Evolutionary conservation across 2,113 vertebrate genomes (phyloP).

Genomic region (Chaenocephalus aceratus): DNA sequence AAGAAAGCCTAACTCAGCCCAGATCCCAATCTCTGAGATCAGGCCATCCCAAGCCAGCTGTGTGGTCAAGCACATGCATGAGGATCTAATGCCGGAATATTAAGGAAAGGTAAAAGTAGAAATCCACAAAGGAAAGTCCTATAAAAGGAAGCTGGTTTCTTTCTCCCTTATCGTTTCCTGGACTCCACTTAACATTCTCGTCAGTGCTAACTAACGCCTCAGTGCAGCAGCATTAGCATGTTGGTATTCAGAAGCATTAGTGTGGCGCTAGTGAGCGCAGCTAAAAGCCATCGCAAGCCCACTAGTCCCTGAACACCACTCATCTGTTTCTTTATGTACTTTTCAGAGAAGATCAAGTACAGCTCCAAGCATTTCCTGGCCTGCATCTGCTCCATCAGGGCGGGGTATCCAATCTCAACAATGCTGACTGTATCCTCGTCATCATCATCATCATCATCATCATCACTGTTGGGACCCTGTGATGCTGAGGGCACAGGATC

Average conservation of each 20-base stretch:
- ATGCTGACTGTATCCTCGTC: slow-evolving; percentile 77
- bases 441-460: neutral
- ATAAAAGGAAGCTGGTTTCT: neutral
- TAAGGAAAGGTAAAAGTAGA: neutral
- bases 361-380: slow-evolving; percentile 76
- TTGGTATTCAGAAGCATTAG: slow-evolving; percentile 43
- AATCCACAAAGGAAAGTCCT: neutral
- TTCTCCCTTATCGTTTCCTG: neutral
- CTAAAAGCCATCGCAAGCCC: neutral
- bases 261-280: slow-evolving; percentile 7
- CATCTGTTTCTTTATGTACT: slow-evolving; percentile 21
- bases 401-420: slow-evolving; percentile 83
- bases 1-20: too few relatives aligned
- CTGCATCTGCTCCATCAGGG: slow-evolving; percentile 81
- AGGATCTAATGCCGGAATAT: neutral
- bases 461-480: neutral
- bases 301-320: neutral
- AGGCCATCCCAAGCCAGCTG: neutral
- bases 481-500: slow-evolving; percentile 1
- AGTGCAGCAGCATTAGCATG: slow-evolving; percentile 11
- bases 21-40: too few relatives aligned
- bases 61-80: neutral
- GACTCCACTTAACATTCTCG: neutral
- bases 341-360: slow-evolving; percentile 76
- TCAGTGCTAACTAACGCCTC: slow-evolving; percentile 6